These are phyloP conservation scores for Drosophila greeni DNA, from an alignment of 2,888 invertebrate species.

Conservation along the genomic window DNA sequence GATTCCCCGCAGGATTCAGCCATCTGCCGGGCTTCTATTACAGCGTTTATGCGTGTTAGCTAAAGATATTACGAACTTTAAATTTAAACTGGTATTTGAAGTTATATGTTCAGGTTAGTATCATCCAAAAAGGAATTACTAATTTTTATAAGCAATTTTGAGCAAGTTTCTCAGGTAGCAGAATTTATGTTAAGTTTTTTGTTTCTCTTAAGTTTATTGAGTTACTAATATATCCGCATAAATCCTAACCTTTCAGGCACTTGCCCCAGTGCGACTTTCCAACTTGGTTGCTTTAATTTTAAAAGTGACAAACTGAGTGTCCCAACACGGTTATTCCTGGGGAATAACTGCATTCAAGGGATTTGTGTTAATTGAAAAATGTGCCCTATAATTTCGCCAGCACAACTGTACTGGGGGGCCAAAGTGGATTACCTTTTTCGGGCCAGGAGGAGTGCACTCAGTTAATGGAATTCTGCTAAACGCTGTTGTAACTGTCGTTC, in stretches of 20 bases:
- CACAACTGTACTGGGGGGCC: conserved; percentile 18
- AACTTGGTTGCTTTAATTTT: conserved; percentile 54
- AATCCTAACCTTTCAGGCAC: background rate
- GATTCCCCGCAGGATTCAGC: conserved; percentile 46
- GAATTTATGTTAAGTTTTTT: background rate
- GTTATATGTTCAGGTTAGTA: background rate
- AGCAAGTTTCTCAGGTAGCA: background rate
- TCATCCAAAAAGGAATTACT: background rate
- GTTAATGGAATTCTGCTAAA: conserved; percentile 30
- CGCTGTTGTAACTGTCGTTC: conserved; percentile 27
- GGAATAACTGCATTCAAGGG: conserved; percentile 43
- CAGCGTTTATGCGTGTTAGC: background rate
- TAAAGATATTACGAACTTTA: background rate
- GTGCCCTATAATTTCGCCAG: conserved; percentile 17
- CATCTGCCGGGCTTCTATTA: conserved; percentile 11
- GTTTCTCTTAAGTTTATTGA: background rate
- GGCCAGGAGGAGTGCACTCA: conserved; percentile 21
- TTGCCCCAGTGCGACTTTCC: conserved; percentile 42
- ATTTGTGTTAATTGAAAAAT: conserved; percentile 63
- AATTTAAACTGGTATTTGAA: no score
- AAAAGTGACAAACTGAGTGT: conserved; percentile 25
- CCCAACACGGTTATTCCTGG: conserved; percentile 9
- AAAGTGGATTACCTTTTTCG: conserved; percentile 28
- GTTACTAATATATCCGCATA: background rate
- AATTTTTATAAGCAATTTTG: no score